phyloP scores from a whole-genome alignment of 2,888 invertebrate species.

The Epinotia nisella region DNA sequence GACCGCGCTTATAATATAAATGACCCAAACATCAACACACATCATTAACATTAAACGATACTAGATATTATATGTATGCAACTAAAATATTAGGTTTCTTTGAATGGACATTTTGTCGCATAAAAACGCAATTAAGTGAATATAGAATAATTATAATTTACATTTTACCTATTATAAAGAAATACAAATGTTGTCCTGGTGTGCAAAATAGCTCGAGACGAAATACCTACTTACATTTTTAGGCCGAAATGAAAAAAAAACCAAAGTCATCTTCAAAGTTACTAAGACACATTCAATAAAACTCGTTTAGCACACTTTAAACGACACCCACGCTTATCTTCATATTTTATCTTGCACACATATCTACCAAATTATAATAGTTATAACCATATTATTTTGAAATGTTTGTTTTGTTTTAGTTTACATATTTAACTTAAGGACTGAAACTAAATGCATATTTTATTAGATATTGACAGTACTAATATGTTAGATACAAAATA shows the following conservation, averaged over 20 bases:
- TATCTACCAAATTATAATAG: neutral
- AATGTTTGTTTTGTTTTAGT: neutral
- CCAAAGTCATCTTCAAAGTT: neutral
- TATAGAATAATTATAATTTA: too few relatives aligned
- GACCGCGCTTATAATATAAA: neutral
- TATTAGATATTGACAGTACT: too few relatives aligned
- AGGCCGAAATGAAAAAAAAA: neutral
- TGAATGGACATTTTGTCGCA: too few relatives aligned
- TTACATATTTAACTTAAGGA: neutral
- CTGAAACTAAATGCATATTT: too few relatives aligned
- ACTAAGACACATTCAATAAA: neutral
- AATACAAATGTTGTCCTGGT: conserved; percentile 6
- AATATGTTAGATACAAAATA: too few relatives aligned
- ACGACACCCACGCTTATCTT: neutral
- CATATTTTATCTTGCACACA: neutral
- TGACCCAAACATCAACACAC: neutral
- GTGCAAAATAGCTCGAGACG: neutral
- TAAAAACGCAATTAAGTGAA: too few relatives aligned
- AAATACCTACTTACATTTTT: neutral
- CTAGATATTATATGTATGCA: too few relatives aligned
- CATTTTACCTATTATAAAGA: neutral
- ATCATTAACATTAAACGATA: too few relatives aligned
- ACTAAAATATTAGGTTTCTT: too few relatives aligned
- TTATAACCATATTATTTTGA: too few relatives aligned
- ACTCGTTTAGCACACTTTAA: neutral